phyloP scores from a whole-genome alignment of 2,888 invertebrate species.

The Spilosoma lubricipeda region DNA sequence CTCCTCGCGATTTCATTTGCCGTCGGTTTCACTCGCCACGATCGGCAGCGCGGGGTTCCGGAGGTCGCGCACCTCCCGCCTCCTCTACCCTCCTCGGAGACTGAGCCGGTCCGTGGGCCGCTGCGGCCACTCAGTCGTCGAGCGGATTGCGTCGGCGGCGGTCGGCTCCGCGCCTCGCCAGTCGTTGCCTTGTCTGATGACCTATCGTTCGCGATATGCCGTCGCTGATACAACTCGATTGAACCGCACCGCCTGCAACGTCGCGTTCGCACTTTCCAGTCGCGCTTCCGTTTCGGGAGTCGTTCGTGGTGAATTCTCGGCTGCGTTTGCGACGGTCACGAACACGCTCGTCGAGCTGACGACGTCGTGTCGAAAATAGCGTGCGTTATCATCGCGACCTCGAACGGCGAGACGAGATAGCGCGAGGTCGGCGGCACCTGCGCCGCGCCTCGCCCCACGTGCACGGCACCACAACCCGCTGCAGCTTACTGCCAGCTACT shows the following conservation, averaged over 20 bases:
- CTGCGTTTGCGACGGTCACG: slow-evolving; percentile 79
- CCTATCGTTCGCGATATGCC: slow-evolving; percentile 50
- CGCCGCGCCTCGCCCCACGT: slow-evolving; percentile 75
- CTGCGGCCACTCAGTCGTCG: slow-evolving; percentile 78
- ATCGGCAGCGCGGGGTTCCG: slow-evolving; percentile 73
- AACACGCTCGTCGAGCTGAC: slow-evolving; percentile 65
- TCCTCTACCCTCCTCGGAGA: slow-evolving; percentile 68
- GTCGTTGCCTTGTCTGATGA: slow-evolving; percentile 51
- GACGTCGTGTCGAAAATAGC: slow-evolving; percentile 77
- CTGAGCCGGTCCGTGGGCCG: slow-evolving; percentile 62
- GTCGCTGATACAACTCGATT: slow-evolving; percentile 56
- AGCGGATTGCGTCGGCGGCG: slow-evolving; percentile 80
- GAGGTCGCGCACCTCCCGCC: slow-evolving; percentile 81
- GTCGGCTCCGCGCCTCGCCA: slow-evolving; percentile 60
- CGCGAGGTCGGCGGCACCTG: slow-evolving; percentile 84
- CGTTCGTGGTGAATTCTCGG: slow-evolving; percentile 67
- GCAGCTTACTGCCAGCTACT: slow-evolving; percentile 62
- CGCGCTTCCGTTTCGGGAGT: slow-evolving; percentile 72
- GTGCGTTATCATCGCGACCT: slow-evolving; percentile 84
- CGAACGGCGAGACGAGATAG: slow-evolving; percentile 83
- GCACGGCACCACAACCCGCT: slow-evolving; percentile 64
- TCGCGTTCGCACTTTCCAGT: slow-evolving; percentile 49
- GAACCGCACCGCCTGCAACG: slow-evolving; percentile 53
- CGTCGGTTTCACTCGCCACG: slow-evolving; percentile 74
- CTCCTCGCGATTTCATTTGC: slow-evolving; percentile 73